Conservation (phyloP, 2,888 invertebrate genomes). For the Rotaria macrura region DNA sequence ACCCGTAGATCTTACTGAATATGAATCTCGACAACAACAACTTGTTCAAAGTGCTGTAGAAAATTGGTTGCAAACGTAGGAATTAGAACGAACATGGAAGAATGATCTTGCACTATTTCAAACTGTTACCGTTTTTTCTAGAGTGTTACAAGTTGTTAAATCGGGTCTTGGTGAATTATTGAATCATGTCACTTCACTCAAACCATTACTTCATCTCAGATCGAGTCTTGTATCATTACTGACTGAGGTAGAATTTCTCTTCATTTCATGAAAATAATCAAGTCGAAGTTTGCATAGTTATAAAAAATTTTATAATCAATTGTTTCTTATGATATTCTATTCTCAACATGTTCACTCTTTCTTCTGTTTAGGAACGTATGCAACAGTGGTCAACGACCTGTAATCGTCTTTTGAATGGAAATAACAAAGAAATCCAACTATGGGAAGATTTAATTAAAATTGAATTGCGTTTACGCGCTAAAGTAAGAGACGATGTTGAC, state of each 20-base stretch:
- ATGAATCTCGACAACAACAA: background rate
- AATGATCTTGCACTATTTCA: background rate
- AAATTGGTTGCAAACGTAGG: background rate
- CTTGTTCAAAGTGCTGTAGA: background rate
- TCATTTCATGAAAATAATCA: too few relatives aligned
- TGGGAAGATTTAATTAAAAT: constrained; percentile 8
- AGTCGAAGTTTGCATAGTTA: too few relatives aligned
- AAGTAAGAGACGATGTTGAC: background rate
- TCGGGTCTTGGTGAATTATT: background rate
- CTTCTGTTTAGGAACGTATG: background rate
- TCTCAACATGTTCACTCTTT: too few relatives aligned
- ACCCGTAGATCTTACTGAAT: background rate
- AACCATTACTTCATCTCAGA: constrained; percentile 1
- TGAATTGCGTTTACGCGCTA: background rate
- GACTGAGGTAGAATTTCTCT: background rate
- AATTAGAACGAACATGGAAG: background rate
- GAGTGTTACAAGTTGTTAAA: background rate
- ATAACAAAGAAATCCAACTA: background rate
- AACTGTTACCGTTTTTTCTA: background rate
- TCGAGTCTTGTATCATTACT: background rate
- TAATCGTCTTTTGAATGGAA: constrained; percentile 4
- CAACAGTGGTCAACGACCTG: background rate
- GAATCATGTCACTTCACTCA: background rate
- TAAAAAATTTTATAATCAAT: too few relatives aligned
- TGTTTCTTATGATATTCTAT: too few relatives aligned